phyloP scores from a whole-genome alignment of 1,140 invertebrate genomes.

The Eupristina koningsbergeri region DNA sequence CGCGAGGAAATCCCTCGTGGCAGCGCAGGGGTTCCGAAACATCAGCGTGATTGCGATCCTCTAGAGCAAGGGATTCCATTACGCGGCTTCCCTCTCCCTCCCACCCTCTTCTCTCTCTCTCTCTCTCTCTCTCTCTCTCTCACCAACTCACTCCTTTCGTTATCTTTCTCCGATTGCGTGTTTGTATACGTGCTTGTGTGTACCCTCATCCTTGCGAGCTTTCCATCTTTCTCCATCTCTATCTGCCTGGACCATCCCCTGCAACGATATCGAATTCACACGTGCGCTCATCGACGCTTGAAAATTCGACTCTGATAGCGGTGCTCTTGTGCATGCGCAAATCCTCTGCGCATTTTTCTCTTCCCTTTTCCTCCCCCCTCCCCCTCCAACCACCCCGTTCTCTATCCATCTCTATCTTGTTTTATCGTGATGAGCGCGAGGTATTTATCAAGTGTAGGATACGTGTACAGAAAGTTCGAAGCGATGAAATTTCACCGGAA shows the following conservation, averaged over 20 bases:
- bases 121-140: conserved; percentile 11
- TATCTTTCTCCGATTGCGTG: too few relatives aligned
- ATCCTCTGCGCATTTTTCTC: conserved; percentile 2
- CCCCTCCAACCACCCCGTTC: not conserved
- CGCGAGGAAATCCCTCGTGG: conserved; percentile 70
- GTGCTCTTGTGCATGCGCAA: not conserved
- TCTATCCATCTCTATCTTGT: not conserved
- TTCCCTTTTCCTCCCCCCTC: not conserved
- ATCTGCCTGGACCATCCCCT: conserved; percentile 19
- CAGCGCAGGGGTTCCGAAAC: conserved; percentile 69
- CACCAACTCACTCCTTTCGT: conserved; percentile 28
- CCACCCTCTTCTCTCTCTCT: conserved; percentile 42
- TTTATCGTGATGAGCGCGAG: conserved; percentile 31
- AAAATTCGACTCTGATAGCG: conserved; percentile 49
- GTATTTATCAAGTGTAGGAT: conserved; percentile 19
- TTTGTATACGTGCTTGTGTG: not conserved
- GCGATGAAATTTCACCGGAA: conserved; percentile 32
- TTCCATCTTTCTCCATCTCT: conserved; percentile 29
- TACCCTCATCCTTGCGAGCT: conserved; percentile 9
- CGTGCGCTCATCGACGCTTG: conserved; percentile 39
- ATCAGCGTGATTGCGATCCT: conserved; percentile 73
- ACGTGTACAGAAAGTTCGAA: conserved; percentile 1
- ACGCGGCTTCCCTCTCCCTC: conserved; percentile 56
- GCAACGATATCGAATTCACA: conserved; percentile 46
- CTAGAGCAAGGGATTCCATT: conserved; percentile 70